These are phyloP conservation scores for Characodon lateralis DNA, from an alignment of 2,797 vertebrate genomes.

Conservation along the genomic window DNA sequence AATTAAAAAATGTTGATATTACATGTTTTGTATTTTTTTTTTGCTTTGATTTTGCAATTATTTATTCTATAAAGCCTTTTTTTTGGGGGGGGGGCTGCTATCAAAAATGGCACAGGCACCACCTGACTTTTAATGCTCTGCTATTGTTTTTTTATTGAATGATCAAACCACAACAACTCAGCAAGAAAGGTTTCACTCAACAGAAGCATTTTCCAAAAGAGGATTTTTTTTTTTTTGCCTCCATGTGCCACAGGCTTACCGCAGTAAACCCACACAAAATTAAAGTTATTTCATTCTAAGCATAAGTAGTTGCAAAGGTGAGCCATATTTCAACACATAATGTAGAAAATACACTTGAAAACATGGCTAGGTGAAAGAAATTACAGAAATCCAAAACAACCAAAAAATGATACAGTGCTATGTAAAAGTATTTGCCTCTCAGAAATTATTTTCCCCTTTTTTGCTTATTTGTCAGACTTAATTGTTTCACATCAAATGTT, in stretches of 20 bases:
- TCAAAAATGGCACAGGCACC: slow-evolving; percentile 19
- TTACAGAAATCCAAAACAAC: not conserved
- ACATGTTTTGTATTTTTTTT: slow-evolving; percentile 42
- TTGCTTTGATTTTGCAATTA: slow-evolving; percentile 47
- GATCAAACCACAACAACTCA: slow-evolving; percentile 22
- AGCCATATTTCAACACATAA: slow-evolving; percentile 6
- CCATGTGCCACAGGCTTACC: slow-evolving; percentile 27
- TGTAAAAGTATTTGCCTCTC: not conserved
- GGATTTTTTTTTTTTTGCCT: slow-evolving; percentile 10
- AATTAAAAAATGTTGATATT: slow-evolving; percentile 47
- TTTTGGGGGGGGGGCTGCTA: not conserved
- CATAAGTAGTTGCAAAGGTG: not conserved
- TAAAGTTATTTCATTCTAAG: not conserved
- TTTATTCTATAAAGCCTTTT: slow-evolving; percentile 58
- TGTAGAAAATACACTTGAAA: not conserved
- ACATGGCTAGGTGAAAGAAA: not conserved
- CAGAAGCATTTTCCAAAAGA: not conserved
- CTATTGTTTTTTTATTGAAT: slow-evolving; percentile 6
- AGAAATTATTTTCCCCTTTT: not conserved
- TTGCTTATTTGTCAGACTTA: not conserved
- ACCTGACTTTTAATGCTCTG: slow-evolving; percentile 30
- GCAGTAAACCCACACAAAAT: slow-evolving; percentile 13
- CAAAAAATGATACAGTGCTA: not conserved
- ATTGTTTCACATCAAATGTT: not conserved
- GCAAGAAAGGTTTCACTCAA: slow-evolving; percentile 6